Evolutionary conservation across 2,888 invertebrate genomes (phyloP), one percentile per base, ranked within the genome.

Genomic region (Yponomeuta malinellus): DNA sequence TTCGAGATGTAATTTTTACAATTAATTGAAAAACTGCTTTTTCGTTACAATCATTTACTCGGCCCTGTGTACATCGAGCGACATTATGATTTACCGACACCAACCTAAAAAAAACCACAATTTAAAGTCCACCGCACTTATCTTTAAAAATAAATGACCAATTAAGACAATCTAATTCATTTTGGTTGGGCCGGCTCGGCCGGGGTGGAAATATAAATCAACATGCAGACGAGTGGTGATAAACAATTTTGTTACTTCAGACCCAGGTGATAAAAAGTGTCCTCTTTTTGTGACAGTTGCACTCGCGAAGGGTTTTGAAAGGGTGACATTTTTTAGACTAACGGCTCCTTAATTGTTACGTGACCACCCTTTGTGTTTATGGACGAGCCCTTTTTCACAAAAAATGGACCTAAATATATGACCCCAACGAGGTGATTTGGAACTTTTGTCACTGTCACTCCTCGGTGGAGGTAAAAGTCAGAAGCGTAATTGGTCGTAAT

Each of bases 171-270:
- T 90, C 88, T 90, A 89, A 91, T 90, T 89, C 88, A 88, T 90
- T 90, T 85, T 77, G 80, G 83, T 79, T 77, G 80, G 82, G 78
- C 78, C 77, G 78, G 80, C 83, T 84, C 77, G 78, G 80, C 79
- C 81, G 89, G 70, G 89, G 86, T 89, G 89, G 90, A 90, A 86
- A 80, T 83, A 90, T 91, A 91, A 90, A 92, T 92, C 91, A 91
- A 89, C 90, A 86, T 82, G 86, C 83, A 85, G 83, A 86, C 82
- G 84, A 91, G 90, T 88, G 85, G 89, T 85, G 90, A 92, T 91
- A 91, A 92, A 91, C 89, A 90, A 23, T 89, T 91, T 90, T 90
- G 86, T 90, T 89, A 90, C 90, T 90, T 88, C 89, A 87, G 90
- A 82, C 79, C 83, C 90, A 90, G 90, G 89, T 90, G 90, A 91